Conservation (phyloP, 2,888 invertebrate species). For the Philonicus albiceps region DNA sequence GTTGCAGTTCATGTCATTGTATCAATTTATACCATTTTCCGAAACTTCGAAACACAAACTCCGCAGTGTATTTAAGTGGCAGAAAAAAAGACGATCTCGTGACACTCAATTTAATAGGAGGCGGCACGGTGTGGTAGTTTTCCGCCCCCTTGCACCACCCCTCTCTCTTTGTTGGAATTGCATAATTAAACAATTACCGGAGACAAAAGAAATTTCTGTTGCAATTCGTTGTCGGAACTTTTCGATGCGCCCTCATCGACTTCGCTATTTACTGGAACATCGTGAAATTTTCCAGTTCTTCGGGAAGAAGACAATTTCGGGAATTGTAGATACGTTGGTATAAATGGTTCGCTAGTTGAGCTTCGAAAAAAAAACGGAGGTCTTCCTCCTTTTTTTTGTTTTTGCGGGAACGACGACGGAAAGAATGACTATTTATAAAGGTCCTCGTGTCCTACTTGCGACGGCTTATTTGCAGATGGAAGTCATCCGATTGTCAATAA, state of each 20-base stretch:
- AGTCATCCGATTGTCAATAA: not conserved
- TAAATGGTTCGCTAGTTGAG: not conserved
- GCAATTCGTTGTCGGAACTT: not conserved
- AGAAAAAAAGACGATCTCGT: not conserved
- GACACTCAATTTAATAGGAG: not conserved
- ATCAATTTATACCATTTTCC: not conserved
- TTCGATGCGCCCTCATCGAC: not conserved
- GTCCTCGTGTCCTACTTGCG: not conserved
- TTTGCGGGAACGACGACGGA: not conserved
- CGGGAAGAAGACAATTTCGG: not conserved
- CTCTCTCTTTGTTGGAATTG: not conserved
- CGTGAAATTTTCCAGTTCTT: not conserved
- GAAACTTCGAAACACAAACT: not conserved
- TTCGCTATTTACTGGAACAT: not conserved
- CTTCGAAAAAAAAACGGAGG: not conserved
- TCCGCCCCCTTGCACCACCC: not conserved
- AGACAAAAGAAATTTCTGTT: not conserved
- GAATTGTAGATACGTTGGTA: not conserved
- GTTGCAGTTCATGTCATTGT: not conserved
- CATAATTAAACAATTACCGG: slow-evolving; percentile 27
- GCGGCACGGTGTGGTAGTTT: not conserved
- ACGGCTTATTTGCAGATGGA: not conserved
- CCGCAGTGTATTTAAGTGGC: not conserved
- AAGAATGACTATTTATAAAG: not conserved
- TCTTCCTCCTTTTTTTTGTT: not conserved